These are phyloP conservation scores for Sisyra nigra DNA, from an alignment of 2,888 invertebrate species.

Conservation along the genomic window DNA sequence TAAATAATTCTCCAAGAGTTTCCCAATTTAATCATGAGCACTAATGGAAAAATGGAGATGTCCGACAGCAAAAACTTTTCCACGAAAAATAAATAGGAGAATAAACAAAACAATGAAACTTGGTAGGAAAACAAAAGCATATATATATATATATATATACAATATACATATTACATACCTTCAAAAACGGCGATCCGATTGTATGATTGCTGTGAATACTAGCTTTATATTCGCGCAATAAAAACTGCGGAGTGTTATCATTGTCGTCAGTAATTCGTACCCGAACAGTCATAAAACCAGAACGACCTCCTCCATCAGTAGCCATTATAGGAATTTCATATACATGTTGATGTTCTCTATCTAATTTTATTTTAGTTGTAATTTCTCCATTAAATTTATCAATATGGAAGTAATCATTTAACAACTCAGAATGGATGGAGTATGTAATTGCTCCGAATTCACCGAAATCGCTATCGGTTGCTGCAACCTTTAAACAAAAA, in stretches of 20 bases:
- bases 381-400: constrained; percentile 57
- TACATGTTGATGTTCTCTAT: constrained; percentile 51
- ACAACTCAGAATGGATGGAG: constrained; percentile 56
- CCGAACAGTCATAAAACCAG: constrained; percentile 57
- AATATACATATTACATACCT: constrained; percentile 31
- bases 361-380: constrained; percentile 48
- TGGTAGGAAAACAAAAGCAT: no score
- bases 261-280: constrained; percentile 72
- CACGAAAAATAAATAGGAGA: no score
- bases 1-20: no score
- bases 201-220: constrained; percentile 45
- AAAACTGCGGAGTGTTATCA: constrained; percentile 66
- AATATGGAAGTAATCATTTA: constrained; percentile 56
- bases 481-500: constrained; percentile 39
- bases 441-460: constrained; percentile 60
- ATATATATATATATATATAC: no score
- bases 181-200: constrained; percentile 38
- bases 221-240: constrained; percentile 60
- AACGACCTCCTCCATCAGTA: constrained; percentile 63
- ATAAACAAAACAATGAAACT: no score
- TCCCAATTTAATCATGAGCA: no score
- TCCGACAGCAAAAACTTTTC: no score
- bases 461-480: constrained; percentile 69
- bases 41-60: no score
- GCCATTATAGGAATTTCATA: constrained; percentile 70